phyloP scores from a whole-genome alignment of 2,797 vertebrate genomes.

The Silurus aristotelis region DNA sequence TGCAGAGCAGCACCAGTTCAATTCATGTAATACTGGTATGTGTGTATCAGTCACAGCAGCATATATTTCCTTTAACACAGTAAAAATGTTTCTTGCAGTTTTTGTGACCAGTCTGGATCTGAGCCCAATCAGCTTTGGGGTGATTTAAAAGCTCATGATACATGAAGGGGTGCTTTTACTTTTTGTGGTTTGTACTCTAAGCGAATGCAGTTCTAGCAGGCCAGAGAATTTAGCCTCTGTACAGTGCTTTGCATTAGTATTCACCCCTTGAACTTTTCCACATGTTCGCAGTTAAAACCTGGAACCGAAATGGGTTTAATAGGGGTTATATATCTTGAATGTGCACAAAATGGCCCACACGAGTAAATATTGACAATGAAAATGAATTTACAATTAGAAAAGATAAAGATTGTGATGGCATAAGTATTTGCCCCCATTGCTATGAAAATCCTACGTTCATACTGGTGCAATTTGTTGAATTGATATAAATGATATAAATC shows the following conservation, averaged over 20 bases:
- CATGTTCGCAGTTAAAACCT: neutral
- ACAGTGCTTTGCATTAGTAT: conserved; percentile 5
- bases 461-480: neutral
- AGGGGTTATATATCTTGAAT: neutral
- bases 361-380: neutral
- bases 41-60: neutral
- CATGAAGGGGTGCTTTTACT: neutral
- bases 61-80: neutral
- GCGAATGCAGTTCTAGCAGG: neutral
- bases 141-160: conserved; percentile 9
- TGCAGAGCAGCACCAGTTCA: neutral
- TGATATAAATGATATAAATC: too few species aligned
- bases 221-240: neutral
- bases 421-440: neutral
- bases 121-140: conserved; percentile 3
- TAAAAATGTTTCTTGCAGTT: neutral
- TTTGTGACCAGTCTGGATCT: neutral
- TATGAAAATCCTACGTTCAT: neutral
- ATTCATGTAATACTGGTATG: neutral
- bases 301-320: neutral
- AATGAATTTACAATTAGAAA: neutral
- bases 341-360: neutral
- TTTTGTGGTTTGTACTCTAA: neutral
- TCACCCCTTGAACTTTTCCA: neutral
- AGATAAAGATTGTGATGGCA: neutral